Percentiles rank a stretch among this genome's conserved stretches.
Conservation (phyloP, 92 coral and sea anemone species). For the Nematostella vectensis region DNA sequence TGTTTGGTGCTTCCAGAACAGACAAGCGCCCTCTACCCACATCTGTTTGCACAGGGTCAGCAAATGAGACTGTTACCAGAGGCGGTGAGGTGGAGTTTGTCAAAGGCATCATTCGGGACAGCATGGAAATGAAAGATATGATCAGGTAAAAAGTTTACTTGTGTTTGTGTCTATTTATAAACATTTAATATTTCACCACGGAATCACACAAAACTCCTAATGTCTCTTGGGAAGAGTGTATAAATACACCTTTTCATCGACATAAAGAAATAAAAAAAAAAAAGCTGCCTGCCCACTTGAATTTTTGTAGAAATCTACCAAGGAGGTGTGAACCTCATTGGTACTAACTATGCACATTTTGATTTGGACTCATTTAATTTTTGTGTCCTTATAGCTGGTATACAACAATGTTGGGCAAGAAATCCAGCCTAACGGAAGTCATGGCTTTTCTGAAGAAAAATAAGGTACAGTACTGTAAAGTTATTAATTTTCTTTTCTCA, state of each 20-base stretch:
- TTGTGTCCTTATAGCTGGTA: constrained; percentile 87
- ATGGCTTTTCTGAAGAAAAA: constrained; percentile 58
- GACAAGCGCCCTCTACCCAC: constrained; percentile 78
- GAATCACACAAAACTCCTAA: too few species aligned
- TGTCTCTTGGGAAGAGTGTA: too few species aligned
- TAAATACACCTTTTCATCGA: too few species aligned
- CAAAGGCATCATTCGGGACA: constrained; percentile 77
- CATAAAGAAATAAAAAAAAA: too few species aligned
- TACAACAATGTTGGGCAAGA: constrained; percentile 94
- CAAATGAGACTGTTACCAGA: constrained; percentile 78
- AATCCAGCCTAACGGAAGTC: constrained; percentile 66
- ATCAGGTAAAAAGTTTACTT: constrained; percentile 38
- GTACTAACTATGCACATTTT: too few species aligned
- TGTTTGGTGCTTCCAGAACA: constrained; percentile 67
- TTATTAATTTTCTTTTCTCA: too few species aligned
- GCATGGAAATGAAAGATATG: constrained; percentile 53
- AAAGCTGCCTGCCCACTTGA: too few species aligned
- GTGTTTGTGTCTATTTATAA: not conserved
- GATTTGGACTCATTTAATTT: too few species aligned
- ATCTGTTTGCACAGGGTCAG: constrained; percentile 83
- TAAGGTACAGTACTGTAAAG: constrained; percentile 55
- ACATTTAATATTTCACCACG: too few species aligned
- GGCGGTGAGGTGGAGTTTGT: constrained; percentile 99
- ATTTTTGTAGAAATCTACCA: too few species aligned
- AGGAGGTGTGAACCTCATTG: too few species aligned